phyloP scores from a whole-genome alignment of 2,797 vertebrate genomes.

The Clarias laeviceps region DNA sequence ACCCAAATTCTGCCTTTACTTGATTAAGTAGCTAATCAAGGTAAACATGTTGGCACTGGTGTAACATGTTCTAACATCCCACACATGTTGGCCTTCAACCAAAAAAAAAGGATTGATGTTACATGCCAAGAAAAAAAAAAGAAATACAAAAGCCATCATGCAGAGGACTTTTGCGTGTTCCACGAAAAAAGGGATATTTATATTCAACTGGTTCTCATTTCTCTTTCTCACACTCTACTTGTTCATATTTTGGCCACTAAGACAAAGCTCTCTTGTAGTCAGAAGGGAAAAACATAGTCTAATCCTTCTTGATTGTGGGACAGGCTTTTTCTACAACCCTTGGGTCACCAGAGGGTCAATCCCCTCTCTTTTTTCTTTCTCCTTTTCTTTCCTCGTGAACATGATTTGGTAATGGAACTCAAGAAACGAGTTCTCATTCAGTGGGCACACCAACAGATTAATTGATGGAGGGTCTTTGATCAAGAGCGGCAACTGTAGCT shows the following conservation, averaged over 20 bases:
- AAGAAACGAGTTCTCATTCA: neutral
- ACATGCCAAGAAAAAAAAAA: neutral
- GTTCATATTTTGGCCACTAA: constrained; percentile 31
- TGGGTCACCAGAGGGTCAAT: constrained; percentile 21
- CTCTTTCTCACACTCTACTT: constrained; percentile 17
- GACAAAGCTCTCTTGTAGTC: constrained; percentile 50
- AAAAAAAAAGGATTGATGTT: constrained; percentile 17
- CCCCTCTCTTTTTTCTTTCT: neutral
- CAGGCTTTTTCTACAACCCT: constrained; percentile 42
- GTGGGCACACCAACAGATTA: neutral
- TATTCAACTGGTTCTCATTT: neutral
- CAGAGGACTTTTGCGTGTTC: neutral
- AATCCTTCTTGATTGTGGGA: constrained; percentile 47
- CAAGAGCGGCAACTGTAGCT: constrained; percentile 71
- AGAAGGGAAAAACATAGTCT: constrained; percentile 39
- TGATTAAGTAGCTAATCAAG: constrained; percentile 39
- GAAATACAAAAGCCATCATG: neutral
- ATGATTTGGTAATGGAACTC: neutral
- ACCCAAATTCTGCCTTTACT: constrained; percentile 22
- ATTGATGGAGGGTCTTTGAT: constrained; percentile 79
- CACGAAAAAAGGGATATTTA: neutral
- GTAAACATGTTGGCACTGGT: constrained; percentile 21
- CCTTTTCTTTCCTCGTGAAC: neutral
- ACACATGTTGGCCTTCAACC: neutral
- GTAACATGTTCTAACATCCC: neutral